Conservation (phyloP, 2,797 vertebrate species). For the Hoplostethus atlanticus region DNA sequence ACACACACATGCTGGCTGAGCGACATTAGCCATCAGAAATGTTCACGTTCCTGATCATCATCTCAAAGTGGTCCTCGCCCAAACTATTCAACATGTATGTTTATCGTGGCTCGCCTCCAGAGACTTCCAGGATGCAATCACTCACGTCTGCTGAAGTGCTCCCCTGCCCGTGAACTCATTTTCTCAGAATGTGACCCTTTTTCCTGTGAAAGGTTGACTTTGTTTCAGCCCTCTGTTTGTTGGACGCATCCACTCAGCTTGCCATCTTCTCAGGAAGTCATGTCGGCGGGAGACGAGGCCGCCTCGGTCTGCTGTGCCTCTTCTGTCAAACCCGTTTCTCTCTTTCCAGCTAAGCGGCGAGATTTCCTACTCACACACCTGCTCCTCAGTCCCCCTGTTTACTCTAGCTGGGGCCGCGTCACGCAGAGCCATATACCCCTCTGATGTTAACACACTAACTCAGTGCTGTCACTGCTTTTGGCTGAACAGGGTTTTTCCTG, state of each 20-base stretch:
- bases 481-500: conserved; percentile 6
- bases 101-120: conserved; percentile 31
- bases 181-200: conserved; percentile 37
- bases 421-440: neutral
- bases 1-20: neutral
- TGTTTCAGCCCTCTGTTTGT: conserved; percentile 21
- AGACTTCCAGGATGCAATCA: conserved; percentile 32
- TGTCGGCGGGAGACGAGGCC: conserved; percentile 44
- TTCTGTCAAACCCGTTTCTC: conserved; percentile 46
- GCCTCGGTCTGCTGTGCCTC: conserved; percentile 34
- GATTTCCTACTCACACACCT: conserved; percentile 48
- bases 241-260: conserved; percentile 25
- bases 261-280: conserved; percentile 41
- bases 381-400: conserved; percentile 44
- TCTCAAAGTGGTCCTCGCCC: neutral
- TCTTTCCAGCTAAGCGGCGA: conserved; percentile 32
- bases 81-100: conserved; percentile 17
- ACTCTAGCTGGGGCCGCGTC: conserved; percentile 38
- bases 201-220: conserved; percentile 33
- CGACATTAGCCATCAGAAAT: conserved; percentile 12
- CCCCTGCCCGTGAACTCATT: conserved; percentile 41
- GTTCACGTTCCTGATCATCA: conserved; percentile 15
- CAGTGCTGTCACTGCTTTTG: neutral
- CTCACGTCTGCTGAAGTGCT: conserved; percentile 31
- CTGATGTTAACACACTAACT: conserved; percentile 19